Percentiles rank a stretch among this genome's conserved stretches.
Conservation (phyloP, 2,888 invertebrate genomes). For the Gnatocerus cornutus region DNA sequence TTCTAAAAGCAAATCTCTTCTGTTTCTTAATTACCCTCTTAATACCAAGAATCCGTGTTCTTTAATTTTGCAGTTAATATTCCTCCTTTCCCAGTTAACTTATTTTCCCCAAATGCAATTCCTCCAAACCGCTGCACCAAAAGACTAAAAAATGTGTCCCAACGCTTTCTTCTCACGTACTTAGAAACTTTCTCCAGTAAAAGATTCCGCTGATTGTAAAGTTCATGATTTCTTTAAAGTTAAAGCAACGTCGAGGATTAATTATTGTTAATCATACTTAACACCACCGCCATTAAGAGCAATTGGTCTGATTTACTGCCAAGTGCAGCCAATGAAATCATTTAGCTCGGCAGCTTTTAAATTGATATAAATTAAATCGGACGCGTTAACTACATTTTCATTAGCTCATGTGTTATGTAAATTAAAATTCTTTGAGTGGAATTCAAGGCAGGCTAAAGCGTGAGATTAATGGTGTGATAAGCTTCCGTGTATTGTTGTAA, state of each 20-base stretch:
- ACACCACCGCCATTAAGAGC: background rate
- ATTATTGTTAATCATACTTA: constrained; percentile 22
- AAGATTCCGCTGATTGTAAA: constrained; percentile 30
- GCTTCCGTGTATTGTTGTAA: constrained; percentile 12
- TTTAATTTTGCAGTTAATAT: too few species aligned
- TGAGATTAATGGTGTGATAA: constrained; percentile 29
- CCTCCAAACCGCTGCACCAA: too few species aligned
- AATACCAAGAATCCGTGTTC: too few species aligned
- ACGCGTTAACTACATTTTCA: constrained; percentile 42
- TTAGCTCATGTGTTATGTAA: constrained; percentile 42
- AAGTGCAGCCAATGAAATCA: constrained; percentile 30
- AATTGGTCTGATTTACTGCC: constrained; percentile 30
- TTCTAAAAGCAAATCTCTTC: too few species aligned
- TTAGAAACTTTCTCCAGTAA: constrained; percentile 13
- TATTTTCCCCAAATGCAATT: too few species aligned
- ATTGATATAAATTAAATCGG: constrained; percentile 35
- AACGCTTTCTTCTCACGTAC: constrained; percentile 24
- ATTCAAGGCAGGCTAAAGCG: constrained; percentile 3
- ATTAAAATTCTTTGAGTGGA: constrained; percentile 41
- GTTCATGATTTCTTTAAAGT: constrained; percentile 25
- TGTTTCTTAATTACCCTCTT: too few species aligned
- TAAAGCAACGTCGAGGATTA: background rate
- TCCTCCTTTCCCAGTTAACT: background rate
- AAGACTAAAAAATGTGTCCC: constrained; percentile 8
- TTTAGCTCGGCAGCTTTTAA: constrained; percentile 23